A percentile compares a stretch with the other conserved stretches of the same genome.
Conservation (phyloP, 1,140 invertebrate genomes). For the Vollenhovia emeryi region DNA sequence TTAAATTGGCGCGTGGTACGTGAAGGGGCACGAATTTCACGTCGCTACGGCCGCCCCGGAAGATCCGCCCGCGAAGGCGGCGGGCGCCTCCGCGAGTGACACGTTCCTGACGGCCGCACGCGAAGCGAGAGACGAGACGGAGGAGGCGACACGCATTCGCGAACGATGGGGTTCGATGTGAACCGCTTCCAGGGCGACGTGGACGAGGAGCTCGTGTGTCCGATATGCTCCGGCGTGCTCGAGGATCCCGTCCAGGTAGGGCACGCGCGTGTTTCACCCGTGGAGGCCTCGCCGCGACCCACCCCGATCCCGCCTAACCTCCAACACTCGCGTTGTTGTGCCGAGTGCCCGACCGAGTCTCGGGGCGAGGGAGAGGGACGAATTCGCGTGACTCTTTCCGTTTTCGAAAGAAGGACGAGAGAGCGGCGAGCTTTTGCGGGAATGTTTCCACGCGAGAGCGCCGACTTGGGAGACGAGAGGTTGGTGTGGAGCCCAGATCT, state of each 20-base stretch:
- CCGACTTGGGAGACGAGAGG: not conserved
- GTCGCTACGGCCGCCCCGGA: no score
- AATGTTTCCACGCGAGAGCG: not conserved
- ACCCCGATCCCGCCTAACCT: not conserved
- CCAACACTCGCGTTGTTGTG: not conserved
- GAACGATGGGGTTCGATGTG: constrained; percentile 94
- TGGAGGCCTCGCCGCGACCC: not conserved
- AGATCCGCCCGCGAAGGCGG: no score
- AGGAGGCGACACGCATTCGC: constrained; percentile 12
- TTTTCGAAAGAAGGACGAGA: not conserved
- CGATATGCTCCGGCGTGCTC: constrained; percentile 95
- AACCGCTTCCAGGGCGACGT: constrained; percentile 95
- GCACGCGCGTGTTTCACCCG: not conserved
- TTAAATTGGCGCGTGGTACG: not conserved
- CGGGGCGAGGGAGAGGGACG: not conserved
- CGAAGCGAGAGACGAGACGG: constrained; percentile 18
- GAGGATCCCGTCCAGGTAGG: constrained; percentile 95
- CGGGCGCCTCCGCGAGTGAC: no score
- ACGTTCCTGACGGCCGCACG: not conserved
- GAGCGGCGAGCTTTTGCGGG: not conserved
- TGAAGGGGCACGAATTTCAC: no score
- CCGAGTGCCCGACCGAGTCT: not conserved
- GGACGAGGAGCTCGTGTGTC: constrained; percentile 96
- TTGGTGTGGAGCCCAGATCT: not conserved
- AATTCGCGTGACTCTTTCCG: not conserved